Conservation (phyloP, 2,113 vertebrate species). For the Brachionichthys hirsutus region DNA sequence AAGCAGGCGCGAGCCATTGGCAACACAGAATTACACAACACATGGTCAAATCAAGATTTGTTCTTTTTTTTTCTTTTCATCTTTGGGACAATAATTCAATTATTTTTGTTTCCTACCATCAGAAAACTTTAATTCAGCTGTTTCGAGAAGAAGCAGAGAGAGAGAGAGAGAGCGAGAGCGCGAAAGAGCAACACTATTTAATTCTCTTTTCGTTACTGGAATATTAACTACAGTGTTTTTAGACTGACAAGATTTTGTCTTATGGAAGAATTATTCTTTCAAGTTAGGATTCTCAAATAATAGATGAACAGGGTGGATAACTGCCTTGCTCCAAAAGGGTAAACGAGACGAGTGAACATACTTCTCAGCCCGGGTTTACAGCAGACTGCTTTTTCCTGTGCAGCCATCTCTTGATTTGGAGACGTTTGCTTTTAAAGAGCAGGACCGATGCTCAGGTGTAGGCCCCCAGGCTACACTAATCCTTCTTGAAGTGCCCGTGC, state of each 20-base stretch:
- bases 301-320: slow-evolving; percentile 16
- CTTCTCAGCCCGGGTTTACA: background rate
- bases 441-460: slow-evolving; percentile 85
- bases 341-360: background rate
- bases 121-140: too few species aligned
- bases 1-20: too few species aligned
- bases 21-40: too few species aligned
- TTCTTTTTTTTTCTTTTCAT: too few species aligned
- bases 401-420: slow-evolving; percentile 33
- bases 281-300: background rate
- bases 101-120: too few species aligned
- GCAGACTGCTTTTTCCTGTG: slow-evolving; percentile 33
- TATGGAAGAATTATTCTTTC: background rate
- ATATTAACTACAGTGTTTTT: slow-evolving; percentile 2
- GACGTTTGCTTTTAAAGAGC: slow-evolving; percentile 42
- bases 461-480: slow-evolving; percentile 77
- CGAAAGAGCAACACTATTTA: too few species aligned
- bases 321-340: slow-evolving; percentile 1
- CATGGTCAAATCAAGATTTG: too few species aligned
- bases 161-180: too few species aligned
- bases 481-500: slow-evolving; percentile 69
- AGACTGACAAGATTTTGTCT: slow-evolving; percentile 11
- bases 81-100: too few species aligned
- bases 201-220: background rate
- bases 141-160: too few species aligned